A percentile compares a stretch with the other conserved stretches of the same genome.
phyloP scores from a whole-genome alignment of 2,797 vertebrate genomes.

The Syngnathus rostellatus region DNA sequence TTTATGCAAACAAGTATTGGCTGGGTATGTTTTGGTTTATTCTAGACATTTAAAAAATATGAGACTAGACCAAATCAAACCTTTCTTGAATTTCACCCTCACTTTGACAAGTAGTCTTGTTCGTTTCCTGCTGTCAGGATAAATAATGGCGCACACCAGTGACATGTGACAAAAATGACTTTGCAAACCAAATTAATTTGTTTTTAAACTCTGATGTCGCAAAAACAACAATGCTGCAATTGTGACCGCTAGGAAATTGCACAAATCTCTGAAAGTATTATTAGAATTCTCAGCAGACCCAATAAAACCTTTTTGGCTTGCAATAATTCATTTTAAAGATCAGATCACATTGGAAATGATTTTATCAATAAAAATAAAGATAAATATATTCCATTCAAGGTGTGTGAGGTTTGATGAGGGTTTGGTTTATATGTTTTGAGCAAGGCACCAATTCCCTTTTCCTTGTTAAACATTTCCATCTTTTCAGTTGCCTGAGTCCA shows the following conservation, averaged over 20 bases:
- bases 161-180: not conserved
- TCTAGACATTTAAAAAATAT: not conserved
- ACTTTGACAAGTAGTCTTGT: not conserved
- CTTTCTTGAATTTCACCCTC: not conserved
- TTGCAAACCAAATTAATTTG: not conserved
- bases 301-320: too few species aligned
- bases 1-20: not conserved
- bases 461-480: not conserved
- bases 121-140: not conserved
- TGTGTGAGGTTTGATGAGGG: too few species aligned
- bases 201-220: not conserved
- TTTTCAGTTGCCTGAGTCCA: conserved; percentile 19
- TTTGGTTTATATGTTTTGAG: not conserved
- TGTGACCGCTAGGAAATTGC: too few species aligned
- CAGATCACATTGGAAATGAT: not conserved
- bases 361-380: not conserved
- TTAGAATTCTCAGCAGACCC: too few species aligned
- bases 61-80: not conserved
- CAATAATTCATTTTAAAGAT: too few species aligned
- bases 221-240: not conserved
- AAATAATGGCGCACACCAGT: too few species aligned
- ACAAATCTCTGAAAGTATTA: too few species aligned
- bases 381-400: too few species aligned
- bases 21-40: not conserved
- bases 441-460: not conserved